These are phyloP conservation scores for Zygogramma bicolorata DNA, from an alignment of 2,888 invertebrate genomes.

Conservation along the genomic window DNA sequence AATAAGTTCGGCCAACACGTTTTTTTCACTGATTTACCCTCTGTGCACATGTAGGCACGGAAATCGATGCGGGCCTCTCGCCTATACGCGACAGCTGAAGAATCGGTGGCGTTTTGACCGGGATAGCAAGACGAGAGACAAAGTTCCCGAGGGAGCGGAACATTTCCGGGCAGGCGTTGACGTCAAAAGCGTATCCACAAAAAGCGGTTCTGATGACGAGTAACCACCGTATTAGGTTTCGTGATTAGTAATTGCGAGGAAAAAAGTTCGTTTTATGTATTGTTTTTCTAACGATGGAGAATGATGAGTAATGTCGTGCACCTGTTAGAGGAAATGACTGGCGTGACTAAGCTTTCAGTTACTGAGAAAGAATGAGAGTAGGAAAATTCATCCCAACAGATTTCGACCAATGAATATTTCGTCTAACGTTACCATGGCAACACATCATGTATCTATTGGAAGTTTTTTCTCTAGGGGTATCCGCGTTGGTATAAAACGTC, in stretches of 20 bases:
- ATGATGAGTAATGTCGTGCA: neutral
- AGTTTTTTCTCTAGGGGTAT: too few species aligned
- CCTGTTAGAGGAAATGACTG: constrained; percentile 3
- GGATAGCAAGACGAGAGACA: constrained; percentile 4
- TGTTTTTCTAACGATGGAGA: neutral
- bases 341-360: neutral
- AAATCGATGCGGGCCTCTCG: neutral
- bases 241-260: constrained; percentile 1
- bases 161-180: constrained; percentile 42
- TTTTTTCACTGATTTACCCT: too few species aligned
- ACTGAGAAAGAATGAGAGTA: neutral
- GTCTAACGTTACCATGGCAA: too few species aligned
- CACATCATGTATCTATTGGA: too few species aligned
- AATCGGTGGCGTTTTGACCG: constrained; percentile 1
- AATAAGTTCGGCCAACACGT: too few species aligned
- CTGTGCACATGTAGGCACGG: neutral
- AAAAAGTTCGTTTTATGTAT: neutral
- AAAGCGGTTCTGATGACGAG: constrained; percentile 2
- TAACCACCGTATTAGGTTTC: constrained; percentile 13
- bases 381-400: too few species aligned
- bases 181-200: constrained; percentile 31
- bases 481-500: too few species aligned
- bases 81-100: constrained; percentile 12
- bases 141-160: constrained; percentile 17
- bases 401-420: too few species aligned